Evolutionary conservation across 2,113 vertebrate species (phyloP), one percentile per base, ranked within the genome.

Genomic region (Dasyurus viverrinus): DNA sequence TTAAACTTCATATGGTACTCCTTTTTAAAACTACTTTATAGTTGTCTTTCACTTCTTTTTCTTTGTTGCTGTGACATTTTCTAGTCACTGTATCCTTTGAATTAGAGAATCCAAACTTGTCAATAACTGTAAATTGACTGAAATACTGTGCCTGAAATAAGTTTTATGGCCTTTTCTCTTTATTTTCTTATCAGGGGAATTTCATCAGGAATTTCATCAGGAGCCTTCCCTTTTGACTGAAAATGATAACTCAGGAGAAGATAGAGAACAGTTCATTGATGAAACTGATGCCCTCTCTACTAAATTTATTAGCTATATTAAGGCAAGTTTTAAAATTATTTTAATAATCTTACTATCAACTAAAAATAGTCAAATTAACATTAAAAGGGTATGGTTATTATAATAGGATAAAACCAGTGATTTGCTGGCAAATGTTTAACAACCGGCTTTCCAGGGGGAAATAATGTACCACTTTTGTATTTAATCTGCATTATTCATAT

Each of bases 261-360:
- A 98, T 92, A 98, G 97, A 97, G 98, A 98, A 46, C 98, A 98
- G 76, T 98, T 99, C 95, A 95, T 60, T 54, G 98, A 98, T 95
- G 98, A 98, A 95, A 97, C 98, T 1, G 98, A 99, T 52, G 93
- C 97, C 52, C 99, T 99, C 76, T 99, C 97, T 97, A 93, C 98
- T 0, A 98, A 98, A 95, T 99, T 99, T 93, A 96, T 99, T 97
- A 99, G 97, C 98, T 99, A 99, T 97, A 99, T 99, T 95, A 99
- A 99, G 99, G 99, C 98, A 99, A 98, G 98, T 96, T 91, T 23
- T 2, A 76, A 50, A 84, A 2, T 76, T 53, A 48, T 89, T 96
- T 47, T 89, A 46, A 42, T 68, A 42, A n/a, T 91, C 68, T 84
- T 42, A 76, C 1, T n/a, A 93, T 84, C 19, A 84, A 42, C n/a